Evolutionary conservation across 2,113 vertebrate genomes (phyloP).

Genomic region (Hippotragus niger): DNA sequence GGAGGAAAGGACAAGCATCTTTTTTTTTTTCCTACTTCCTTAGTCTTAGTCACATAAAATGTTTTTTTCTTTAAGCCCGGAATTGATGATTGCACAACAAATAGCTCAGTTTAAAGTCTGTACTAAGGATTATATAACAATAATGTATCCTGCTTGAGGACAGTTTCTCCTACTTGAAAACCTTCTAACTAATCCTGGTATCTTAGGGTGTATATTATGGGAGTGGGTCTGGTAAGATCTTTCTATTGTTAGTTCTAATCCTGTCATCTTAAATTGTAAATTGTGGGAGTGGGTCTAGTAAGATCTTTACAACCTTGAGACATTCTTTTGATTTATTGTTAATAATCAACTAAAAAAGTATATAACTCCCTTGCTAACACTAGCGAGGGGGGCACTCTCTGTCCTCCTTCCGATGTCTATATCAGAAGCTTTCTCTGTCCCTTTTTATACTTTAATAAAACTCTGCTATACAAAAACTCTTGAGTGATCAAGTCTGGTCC

Average conservation of each 20-base stretch:
- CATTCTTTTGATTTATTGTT: neutral
- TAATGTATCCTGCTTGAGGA: neutral
- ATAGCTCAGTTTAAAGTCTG: neutral
- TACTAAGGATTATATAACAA: neutral
- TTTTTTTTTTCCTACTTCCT: neutral
- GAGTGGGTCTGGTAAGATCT: neutral
- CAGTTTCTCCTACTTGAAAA: neutral
- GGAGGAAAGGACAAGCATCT: neutral
- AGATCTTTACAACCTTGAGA: neutral
- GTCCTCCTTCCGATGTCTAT: neutral
- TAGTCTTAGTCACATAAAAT: neutral
- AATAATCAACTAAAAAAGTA: neutral
- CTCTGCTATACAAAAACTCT: neutral
- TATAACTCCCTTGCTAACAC: neutral
- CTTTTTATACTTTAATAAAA: neutral
- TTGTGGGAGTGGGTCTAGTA: neutral
- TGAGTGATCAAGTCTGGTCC: neutral
- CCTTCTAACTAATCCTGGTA: neutral
- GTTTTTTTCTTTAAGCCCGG: neutral
- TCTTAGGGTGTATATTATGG: neutral
- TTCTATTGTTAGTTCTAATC: neutral
- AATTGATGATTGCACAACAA: neutral
- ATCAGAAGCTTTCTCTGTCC: neutral
- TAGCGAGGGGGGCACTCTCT: neutral
- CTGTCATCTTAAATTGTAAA: neutral